Evolutionary conservation across 2,113 vertebrate species (phyloP), one percentile per base, ranked within the genome.

Genomic region (Lagopus muta): DNA sequence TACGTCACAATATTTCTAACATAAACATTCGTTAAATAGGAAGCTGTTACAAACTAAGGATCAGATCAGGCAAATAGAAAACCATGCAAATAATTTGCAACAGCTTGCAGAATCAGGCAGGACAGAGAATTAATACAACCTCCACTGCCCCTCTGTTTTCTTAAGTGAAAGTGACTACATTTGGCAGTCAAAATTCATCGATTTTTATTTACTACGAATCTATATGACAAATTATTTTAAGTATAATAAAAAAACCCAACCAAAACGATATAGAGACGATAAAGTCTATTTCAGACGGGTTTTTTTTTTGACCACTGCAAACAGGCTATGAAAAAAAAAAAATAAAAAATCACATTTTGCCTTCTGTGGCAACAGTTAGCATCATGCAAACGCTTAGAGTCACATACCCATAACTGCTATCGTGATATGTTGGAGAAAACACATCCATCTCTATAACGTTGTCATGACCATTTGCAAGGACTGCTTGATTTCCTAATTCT

Each of bases 391-490:
- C 93, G 95, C 94, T 97, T 87, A 97, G 97, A 97, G 93, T 96
- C 97, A 98, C 98, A 80, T 98, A 98, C 98, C 98, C 97, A 96
- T 98, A 97, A 98, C 97, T 96, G 95, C 94, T 97, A 97, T 98
- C 96, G 80, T 98, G 98, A 97, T 98, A 97, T 95, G 97, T 96
- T 96, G 98, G 98, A 95, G 98, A 96, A 96, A 98, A 98, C 89
- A 98, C 98, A 97, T 98, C 97, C 98, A 98, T 98, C 98, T 98
- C 97, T 98, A 98, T 98, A 91, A 98, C 97, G 97, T 74, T 98
- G 97, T 98, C 98, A 97, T 98, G 98, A 96, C 97, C 97, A 97
- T 98, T 98, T 97, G 98, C 97, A 95, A 98, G 97, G 97, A 98
- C 96, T 97, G 97, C 97, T 97, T 98, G 98, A 97, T 98, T 98